These are phyloP conservation scores for Leptestheria dahalacensis DNA, from an alignment of 1,140 invertebrate species.

Conservation along the genomic window DNA sequence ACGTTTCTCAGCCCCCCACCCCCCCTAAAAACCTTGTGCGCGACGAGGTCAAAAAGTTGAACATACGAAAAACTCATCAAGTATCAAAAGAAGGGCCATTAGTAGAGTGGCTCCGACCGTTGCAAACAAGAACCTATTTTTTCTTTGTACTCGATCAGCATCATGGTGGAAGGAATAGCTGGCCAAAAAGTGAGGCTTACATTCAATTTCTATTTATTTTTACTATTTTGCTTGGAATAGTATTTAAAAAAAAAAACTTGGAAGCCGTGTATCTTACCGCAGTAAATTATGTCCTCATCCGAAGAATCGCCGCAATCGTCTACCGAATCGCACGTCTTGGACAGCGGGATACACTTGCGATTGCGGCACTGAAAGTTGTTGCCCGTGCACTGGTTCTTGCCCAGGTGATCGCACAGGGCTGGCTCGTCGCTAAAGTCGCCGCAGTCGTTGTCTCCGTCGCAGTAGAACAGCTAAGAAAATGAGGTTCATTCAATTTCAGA, in stretches of 20 bases:
- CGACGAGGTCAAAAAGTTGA: neutral
- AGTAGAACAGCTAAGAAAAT: slow-evolving; percentile 16
- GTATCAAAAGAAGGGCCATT: neutral
- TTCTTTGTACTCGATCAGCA: too few species aligned
- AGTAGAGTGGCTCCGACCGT: neutral
- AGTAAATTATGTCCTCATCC: slow-evolving; percentile 38
- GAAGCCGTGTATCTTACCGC: slow-evolving; percentile 16
- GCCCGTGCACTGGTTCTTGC: slow-evolving; percentile 28
- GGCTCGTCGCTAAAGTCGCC: slow-evolving; percentile 34
- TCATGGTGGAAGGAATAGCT: too few species aligned
- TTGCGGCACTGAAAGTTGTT: slow-evolving; percentile 47
- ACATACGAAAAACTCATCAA: neutral
- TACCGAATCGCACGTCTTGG: slow-evolving; percentile 44
- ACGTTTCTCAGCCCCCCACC: neutral
- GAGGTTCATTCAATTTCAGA: too few species aligned
- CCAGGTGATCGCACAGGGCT: slow-evolving; percentile 19
- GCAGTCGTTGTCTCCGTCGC: slow-evolving; percentile 18
- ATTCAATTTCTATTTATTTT: too few species aligned
- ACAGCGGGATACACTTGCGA: slow-evolving; percentile 48
- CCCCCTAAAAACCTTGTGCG: too few species aligned
- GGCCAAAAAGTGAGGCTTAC: too few species aligned
- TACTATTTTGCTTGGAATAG: too few species aligned
- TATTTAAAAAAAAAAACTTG: neutral
- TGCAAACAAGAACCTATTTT: neutral
- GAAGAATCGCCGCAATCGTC: slow-evolving; percentile 50